Evolutionary conservation across 2,888 invertebrate genomes (phyloP).

Genomic region (Drosophila infuscata): DNA sequence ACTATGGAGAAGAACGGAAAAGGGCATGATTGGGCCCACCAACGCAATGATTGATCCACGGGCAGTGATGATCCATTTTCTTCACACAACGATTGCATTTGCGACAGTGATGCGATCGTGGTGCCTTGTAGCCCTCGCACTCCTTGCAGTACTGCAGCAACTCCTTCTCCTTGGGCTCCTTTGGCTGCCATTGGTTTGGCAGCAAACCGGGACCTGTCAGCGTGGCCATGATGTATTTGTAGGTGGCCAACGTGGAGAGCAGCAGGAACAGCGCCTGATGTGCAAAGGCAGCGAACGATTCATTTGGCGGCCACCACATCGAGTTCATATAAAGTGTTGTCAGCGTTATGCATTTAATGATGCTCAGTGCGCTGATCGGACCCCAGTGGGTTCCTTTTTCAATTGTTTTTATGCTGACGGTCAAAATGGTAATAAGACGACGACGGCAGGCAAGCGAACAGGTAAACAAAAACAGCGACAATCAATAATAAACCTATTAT

Average conservation of each 20-base stretch:
- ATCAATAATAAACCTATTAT: background rate
- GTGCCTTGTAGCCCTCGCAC: constrained; percentile 97
- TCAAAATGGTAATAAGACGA: constrained; percentile 42
- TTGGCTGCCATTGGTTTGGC: constrained; percentile 93
- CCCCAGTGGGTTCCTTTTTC: constrained; percentile 91
- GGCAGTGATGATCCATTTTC: constrained; percentile 99
- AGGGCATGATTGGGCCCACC: constrained; percentile 96
- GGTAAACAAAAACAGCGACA: constrained; percentile 61
- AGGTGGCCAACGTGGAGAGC: constrained; percentile 93
- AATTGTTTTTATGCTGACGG: constrained; percentile 41
- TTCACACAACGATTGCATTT: constrained; percentile 96
- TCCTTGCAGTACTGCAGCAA: constrained; percentile 94
- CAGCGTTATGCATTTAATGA: constrained; percentile 94
- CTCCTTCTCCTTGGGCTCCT: constrained; percentile 88
- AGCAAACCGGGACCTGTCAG: constrained; percentile 96
- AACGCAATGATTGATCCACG: constrained; percentile 99
- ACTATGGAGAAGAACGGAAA: constrained; percentile 95
- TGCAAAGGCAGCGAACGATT: constrained; percentile 89
- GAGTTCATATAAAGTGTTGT: constrained; percentile 92
- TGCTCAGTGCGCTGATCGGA: constrained; percentile 93
- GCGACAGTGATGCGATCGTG: constrained; percentile 97
- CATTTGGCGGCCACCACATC: constrained; percentile 95
- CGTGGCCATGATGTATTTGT: constrained; percentile 95
- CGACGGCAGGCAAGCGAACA: constrained; percentile 21
- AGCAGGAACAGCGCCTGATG: constrained; percentile 91